These are phyloP conservation scores for Thrips palmi DNA, from an alignment of 1,140 invertebrate genomes.

Conservation along the genomic window DNA sequence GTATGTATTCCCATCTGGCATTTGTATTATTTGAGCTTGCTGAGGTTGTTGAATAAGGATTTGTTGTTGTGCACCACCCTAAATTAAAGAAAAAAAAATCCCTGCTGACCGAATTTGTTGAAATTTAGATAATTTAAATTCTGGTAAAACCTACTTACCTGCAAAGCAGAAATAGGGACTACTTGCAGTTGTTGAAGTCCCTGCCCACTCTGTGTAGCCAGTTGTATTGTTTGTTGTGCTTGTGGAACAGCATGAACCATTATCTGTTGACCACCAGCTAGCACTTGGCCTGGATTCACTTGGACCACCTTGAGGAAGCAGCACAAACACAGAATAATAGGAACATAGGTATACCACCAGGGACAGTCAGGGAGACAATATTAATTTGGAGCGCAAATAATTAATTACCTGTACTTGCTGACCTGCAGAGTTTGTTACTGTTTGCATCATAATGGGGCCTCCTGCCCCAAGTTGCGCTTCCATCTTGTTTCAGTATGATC, in stretches of 20 bases:
- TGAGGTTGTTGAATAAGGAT: conserved; percentile 36
- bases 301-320: conserved; percentile 30
- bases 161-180: conserved; percentile 36
- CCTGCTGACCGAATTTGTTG: not conserved
- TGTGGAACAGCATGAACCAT: conserved; percentile 20
- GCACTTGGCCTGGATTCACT: conserved; percentile 28
- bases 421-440: conserved; percentile 18
- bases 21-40: conserved; percentile 66
- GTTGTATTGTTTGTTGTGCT: conserved; percentile 36
- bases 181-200: conserved; percentile 40
- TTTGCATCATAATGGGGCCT: conserved; percentile 25
- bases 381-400: not conserved
- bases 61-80: conserved; percentile 25
- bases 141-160: conserved; percentile 18
- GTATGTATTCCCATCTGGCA: conserved; percentile 82
- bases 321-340: conserved; percentile 20
- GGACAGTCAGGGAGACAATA: not conserved
- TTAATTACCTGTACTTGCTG: conserved; percentile 16
- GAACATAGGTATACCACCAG: not conserved
- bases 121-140: conserved; percentile 1
- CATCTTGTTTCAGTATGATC: too few relatives aligned
- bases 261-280: conserved; percentile 20
- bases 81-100: conserved; percentile 11
- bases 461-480: too few relatives aligned
- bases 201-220: conserved; percentile 30